Evolutionary conservation across 2,797 vertebrate species (phyloP).

Genomic region (Myripristis jacobus): DNA sequence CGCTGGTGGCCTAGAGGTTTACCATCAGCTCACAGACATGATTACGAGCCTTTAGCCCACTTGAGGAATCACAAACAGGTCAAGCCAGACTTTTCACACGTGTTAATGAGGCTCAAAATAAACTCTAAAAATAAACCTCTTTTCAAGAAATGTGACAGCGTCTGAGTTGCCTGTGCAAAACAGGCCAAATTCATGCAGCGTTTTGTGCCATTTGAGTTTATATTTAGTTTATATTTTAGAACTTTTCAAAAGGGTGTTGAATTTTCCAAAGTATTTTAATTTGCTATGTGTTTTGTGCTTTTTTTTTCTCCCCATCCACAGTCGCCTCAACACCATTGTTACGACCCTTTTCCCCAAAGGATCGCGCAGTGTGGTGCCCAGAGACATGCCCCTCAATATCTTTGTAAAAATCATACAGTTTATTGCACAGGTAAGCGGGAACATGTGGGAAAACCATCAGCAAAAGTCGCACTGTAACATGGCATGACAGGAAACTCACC

Average conservation of each 20-base stretch:
- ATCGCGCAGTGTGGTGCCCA: constrained; percentile 95
- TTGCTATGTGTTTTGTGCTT: background rate
- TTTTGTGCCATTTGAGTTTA: background rate
- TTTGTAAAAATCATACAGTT: constrained; percentile 99
- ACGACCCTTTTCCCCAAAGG: constrained; percentile 98
- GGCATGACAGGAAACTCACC: background rate
- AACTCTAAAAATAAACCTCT: constrained; percentile 45
- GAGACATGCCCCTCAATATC: constrained; percentile 99
- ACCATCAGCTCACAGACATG: constrained; percentile 38
- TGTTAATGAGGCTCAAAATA: constrained; percentile 46
- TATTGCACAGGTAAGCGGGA: constrained; percentile 91
- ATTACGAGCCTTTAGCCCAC: constrained; percentile 35
- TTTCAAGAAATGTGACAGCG: constrained; percentile 16
- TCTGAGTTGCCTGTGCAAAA: constrained; percentile 9
- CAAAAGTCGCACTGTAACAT: background rate
- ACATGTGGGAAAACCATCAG: background rate
- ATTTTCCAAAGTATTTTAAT: background rate
- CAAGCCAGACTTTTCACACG: constrained; percentile 39
- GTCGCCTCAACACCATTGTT: constrained; percentile 94
- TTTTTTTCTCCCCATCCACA: constrained; percentile 74
- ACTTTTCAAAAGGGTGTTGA: background rate
- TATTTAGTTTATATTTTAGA: background rate
- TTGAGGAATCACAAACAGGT: constrained; percentile 46
- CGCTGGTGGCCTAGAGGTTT: constrained; percentile 29
- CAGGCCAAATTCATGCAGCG: background rate